Percentiles rank a stretch among this genome's conserved stretches.
phyloP scores from a whole-genome alignment of 1,140 invertebrate species.

The Trissolcus basalis region DNA sequence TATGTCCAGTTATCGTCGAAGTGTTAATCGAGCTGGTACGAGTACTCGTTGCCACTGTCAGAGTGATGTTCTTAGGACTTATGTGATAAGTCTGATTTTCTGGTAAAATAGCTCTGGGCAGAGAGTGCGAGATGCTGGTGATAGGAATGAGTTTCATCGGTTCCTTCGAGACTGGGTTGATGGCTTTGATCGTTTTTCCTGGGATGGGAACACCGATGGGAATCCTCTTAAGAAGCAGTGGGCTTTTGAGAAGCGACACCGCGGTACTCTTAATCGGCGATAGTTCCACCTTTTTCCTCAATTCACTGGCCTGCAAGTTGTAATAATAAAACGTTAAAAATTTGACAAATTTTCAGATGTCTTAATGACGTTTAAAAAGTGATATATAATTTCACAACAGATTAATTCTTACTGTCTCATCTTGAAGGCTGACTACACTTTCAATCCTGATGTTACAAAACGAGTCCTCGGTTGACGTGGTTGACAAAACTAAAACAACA shows the following conservation, averaged over 20 bases:
- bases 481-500: no score
- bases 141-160: conserved; percentile 62
- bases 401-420: conserved; percentile 30
- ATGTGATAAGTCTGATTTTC: conserved; percentile 40
- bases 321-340: no score
- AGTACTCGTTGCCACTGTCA: conserved; percentile 8
- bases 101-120: conserved; percentile 28
- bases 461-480: not conserved
- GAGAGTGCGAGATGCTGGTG: conserved; percentile 33
- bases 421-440: conserved; percentile 40
- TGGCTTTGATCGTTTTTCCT: conserved; percentile 35
- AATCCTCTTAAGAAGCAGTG: conserved; percentile 66
- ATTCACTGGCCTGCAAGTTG: conserved; percentile 62
- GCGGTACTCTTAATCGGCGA: conserved; percentile 55
- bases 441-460: conserved; percentile 27
- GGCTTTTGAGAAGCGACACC: conserved; percentile 65
- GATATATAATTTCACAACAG: no score
- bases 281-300: conserved; percentile 66
- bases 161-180: conserved; percentile 56
- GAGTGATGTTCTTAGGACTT: conserved; percentile 48
- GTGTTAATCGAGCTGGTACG: conserved; percentile 1
- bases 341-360: no score
- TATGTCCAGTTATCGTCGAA: conserved; percentile 11
- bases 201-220: conserved; percentile 21
- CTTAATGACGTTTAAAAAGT: no score